phyloP scores from a whole-genome alignment of 2,888 invertebrate genomes.

The Scaptomyza cyrtandrae region DNA sequence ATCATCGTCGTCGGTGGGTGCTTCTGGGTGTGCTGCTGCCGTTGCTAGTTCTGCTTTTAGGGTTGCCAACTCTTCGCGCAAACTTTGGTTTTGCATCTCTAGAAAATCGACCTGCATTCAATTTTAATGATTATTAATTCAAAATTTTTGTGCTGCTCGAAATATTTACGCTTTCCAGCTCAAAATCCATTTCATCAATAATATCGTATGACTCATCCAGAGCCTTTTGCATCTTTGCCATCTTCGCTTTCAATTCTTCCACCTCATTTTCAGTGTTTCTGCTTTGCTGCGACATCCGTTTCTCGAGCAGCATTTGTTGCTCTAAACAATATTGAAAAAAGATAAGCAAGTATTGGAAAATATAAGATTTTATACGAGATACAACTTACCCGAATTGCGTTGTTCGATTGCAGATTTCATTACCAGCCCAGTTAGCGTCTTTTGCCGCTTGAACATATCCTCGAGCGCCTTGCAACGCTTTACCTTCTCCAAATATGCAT shows the following conservation, averaged over 20 bases:
- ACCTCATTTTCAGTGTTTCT: conserved; percentile 41
- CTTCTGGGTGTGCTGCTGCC: not conserved
- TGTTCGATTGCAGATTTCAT: conserved; percentile 80
- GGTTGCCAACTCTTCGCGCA: conserved; percentile 72
- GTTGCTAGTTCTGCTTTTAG: conserved; percentile 51
- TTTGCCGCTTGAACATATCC: conserved; percentile 79
- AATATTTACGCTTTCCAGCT: conserved; percentile 81
- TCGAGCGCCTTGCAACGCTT: conserved; percentile 80
- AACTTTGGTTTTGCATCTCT: conserved; percentile 80
- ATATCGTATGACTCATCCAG: conserved; percentile 81
- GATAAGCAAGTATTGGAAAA: not conserved
- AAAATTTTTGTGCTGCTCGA: not conserved
- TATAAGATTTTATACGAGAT: too few species aligned
- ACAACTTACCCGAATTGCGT: conserved; percentile 43
- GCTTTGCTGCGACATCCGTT: conserved; percentile 46
- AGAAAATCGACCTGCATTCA: conserved; percentile 74
- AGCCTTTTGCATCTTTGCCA: conserved; percentile 67
- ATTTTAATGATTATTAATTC: not conserved
- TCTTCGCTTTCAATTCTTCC: conserved; percentile 52
- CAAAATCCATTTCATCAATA: conserved; percentile 83
- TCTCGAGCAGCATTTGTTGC: conserved; percentile 55
- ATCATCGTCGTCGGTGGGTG: conserved; percentile 37
- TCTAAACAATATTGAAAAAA: conserved; percentile 38
- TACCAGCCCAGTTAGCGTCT: conserved; percentile 80
- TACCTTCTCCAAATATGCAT: conserved; percentile 77